phyloP scores from a whole-genome alignment of 1,140 invertebrate species.

The Drosophila aff. region DNA sequence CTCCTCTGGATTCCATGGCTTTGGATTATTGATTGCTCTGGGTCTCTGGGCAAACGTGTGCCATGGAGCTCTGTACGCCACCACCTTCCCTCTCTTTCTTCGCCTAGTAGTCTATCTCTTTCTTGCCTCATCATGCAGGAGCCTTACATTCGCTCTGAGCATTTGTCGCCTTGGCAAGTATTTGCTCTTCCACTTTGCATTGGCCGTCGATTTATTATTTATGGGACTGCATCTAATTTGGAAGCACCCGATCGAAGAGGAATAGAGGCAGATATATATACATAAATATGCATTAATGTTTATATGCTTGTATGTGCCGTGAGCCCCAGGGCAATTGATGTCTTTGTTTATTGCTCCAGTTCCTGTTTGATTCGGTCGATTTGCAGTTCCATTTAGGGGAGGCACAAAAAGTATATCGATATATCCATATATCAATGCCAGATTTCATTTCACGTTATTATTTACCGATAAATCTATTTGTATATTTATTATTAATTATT shows the following conservation, averaged over 20 bases:
- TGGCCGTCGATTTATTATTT: constrained; percentile 78
- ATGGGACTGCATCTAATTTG: constrained; percentile 67
- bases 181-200: constrained; percentile 64
- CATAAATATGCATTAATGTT: background rate
- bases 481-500: background rate
- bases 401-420: background rate
- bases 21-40: constrained; percentile 79
- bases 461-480: no score
- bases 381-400: constrained; percentile 1
- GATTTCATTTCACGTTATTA: no score
- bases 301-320: background rate
- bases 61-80: constrained; percentile 9
- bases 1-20: background rate
- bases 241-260: constrained; percentile 20
- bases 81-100: background rate
- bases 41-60: constrained; percentile 77
- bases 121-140: background rate
- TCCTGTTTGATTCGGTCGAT: constrained; percentile 27
- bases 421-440: no score
- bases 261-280: constrained; percentile 24
- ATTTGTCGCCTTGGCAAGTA: constrained; percentile 73
- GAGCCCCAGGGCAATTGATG: constrained; percentile 66
- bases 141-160: constrained; percentile 11
- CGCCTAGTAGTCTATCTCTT: no score
- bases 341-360: constrained; percentile 79